Conservation (phyloP, 2,888 invertebrate genomes). For the Smittia sp. region DNA sequence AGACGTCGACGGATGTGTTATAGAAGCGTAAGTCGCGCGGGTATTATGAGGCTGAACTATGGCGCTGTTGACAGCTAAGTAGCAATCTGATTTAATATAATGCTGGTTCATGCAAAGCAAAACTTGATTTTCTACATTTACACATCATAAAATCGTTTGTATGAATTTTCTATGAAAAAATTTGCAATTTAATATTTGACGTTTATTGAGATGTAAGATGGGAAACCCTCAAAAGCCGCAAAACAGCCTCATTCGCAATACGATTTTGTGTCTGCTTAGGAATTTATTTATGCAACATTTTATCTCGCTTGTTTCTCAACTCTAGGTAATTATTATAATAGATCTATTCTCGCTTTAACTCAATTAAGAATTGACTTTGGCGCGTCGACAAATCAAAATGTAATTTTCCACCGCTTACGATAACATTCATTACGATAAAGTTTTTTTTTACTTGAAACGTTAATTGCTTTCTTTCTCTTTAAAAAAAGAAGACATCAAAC, state of each 20-base stretch:
- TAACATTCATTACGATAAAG: neutral
- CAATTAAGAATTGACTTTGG: constrained; percentile 2
- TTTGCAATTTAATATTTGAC: neutral
- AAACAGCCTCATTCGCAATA: constrained; percentile 25
- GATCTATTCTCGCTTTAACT: constrained; percentile 8
- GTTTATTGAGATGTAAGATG: neutral
- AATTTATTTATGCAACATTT: neutral
- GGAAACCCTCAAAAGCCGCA: constrained; percentile 32
- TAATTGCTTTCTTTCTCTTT: constrained; percentile 12
- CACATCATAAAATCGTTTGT: neutral
- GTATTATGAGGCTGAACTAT: neutral
- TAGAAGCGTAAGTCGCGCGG: too few species aligned
- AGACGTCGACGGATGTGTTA: neutral
- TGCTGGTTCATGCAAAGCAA: neutral
- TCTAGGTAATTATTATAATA: neutral
- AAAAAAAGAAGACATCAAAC: neutral
- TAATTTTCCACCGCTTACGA: neutral
- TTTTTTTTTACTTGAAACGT: neutral
- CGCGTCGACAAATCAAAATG: neutral
- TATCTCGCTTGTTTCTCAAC: neutral
- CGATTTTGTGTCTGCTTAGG: neutral
- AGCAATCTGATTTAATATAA: constrained; percentile 5
- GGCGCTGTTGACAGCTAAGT: neutral
- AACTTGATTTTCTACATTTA: neutral
- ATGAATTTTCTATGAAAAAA: neutral